These are phyloP conservation scores for Seira ritae DNA, from an alignment of 2,888 invertebrate genomes.

Conservation along the genomic window DNA sequence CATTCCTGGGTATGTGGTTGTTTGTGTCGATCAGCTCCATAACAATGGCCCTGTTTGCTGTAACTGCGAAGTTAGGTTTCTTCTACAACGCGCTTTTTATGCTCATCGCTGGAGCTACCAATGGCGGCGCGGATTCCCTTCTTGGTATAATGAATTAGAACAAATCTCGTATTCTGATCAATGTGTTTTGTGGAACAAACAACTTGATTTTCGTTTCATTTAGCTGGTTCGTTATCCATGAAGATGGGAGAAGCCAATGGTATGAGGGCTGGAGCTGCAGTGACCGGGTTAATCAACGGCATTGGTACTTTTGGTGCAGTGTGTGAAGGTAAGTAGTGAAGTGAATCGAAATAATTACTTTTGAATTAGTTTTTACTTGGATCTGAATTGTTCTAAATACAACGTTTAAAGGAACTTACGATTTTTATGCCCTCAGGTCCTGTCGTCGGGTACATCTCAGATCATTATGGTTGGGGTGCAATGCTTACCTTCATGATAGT, in stretches of 20 bases:
- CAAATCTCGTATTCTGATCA: background rate
- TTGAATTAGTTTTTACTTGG: no score
- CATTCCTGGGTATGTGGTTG: slow-evolving; percentile 75
- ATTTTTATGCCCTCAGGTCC: no score
- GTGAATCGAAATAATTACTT: no score
- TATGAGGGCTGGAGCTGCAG: slow-evolving; percentile 76
- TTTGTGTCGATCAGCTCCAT: slow-evolving; percentile 75
- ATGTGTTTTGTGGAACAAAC: background rate
- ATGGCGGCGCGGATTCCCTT: slow-evolving; percentile 77
- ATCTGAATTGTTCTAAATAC: no score
- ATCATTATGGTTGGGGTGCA: slow-evolving; percentile 76
- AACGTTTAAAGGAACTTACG: no score
- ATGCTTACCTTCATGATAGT: slow-evolving; percentile 76
- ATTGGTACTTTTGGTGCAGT: slow-evolving; percentile 77
- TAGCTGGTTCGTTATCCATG: slow-evolving; percentile 76
- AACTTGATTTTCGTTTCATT: background rate
- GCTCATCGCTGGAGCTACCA: slow-evolving; percentile 76
- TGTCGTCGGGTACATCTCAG: slow-evolving; percentile 76
- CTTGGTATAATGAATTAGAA: slow-evolving; percentile 28
- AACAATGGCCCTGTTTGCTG: slow-evolving; percentile 75
- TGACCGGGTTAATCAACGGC: slow-evolving; percentile 77
- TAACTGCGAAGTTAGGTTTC: slow-evolving; percentile 76
- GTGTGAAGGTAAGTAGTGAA: slow-evolving; percentile 74
- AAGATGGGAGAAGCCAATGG: slow-evolving; percentile 77
- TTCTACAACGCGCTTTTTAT: slow-evolving; percentile 75